These are phyloP conservation scores for Drosophila multiciliata DNA, from an alignment of 2,888 invertebrate species.

Conservation along the genomic window DNA sequence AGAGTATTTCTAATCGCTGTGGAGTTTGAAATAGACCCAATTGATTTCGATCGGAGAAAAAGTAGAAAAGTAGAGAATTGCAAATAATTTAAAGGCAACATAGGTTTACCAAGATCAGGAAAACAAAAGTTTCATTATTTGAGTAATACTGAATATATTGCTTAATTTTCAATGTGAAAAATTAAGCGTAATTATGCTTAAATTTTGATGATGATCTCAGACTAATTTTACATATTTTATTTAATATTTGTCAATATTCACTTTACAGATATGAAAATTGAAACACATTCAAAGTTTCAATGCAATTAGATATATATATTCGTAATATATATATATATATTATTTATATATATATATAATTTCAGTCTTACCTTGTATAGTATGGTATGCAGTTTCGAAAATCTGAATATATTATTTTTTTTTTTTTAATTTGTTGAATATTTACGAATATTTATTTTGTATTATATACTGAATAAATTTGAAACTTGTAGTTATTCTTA, in stretches of 20 bases:
- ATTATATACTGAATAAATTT: constrained; percentile 18
- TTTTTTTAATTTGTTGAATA: constrained; percentile 12
- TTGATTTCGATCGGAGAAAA: background rate
- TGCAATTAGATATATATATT: background rate
- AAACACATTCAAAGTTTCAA: background rate
- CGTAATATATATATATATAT: background rate
- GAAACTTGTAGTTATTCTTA: constrained; percentile 8
- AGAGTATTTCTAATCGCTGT: background rate
- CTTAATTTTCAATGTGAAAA: background rate
- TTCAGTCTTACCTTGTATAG: constrained; percentile 34
- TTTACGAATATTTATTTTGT: constrained; percentile 18
- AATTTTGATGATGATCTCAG: background rate
- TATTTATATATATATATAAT: background rate
- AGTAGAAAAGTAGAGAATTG: background rate
- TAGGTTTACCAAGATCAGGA: background rate
- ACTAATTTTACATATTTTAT: background rate
- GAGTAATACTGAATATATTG: background rate
- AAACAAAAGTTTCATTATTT: background rate
- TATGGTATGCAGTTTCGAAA: constrained; percentile 7
- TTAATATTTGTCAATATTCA: background rate
- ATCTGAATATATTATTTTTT: constrained; percentile 15
- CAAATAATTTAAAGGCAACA: background rate
- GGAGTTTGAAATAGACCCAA: background rate
- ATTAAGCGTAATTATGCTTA: background rate
- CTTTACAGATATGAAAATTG: too few relatives aligned